Base-by-base conservation (phyloP, 1,140 invertebrate species). In the Matsumurasca onukii region DNA sequence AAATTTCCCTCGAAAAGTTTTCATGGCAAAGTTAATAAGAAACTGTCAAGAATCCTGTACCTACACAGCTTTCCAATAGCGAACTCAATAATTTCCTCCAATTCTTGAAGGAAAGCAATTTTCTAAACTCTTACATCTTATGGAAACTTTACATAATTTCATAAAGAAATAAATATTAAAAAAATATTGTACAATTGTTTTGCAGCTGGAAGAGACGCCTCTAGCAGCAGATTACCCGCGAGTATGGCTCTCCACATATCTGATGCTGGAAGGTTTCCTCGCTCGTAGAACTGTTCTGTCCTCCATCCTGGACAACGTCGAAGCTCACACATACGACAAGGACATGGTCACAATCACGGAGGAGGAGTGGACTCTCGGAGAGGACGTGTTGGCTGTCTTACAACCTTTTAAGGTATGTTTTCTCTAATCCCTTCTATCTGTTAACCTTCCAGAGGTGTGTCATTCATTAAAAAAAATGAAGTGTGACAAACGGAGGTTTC, bases 181-280 rank as follows among this genome's bases (percentile, higher is more conserved):
- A 72, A 49, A 69, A 49, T 67, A 62, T 48, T 30, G 31, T 31
- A 69, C 17, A 45, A 25, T 45, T 59, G 13, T 71, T 52, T 57
- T 63, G 62, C 76, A 82, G 80, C 51, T 80, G 9, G 80, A 81
- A 5, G 82, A 82, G 55, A 80, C 77, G 69, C 57, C 71, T 3
- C 72, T 84, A 68, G 30, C 75, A 3, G 76, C 79, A 48, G 82
- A 84, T 74, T 82, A 81, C 73, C 79, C 80, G 2, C 57, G 74
- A 27, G 76, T 82, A 29, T 85, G 83, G 83, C 81, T 79, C 15
- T 80, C 82, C 1, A 84, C 83, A 0, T 83, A 83, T 55, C 78
- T 77, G 1, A 84, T 84, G 82, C 65, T 85, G 0, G 82, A 84
- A 61, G 80, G 82, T 75, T 78, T 84, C 39, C 61, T 80, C 0